These are phyloP conservation scores for Pelodiscus sinensis DNA, from an alignment of 2,113 vertebrate genomes.

Conservation along the genomic window DNA sequence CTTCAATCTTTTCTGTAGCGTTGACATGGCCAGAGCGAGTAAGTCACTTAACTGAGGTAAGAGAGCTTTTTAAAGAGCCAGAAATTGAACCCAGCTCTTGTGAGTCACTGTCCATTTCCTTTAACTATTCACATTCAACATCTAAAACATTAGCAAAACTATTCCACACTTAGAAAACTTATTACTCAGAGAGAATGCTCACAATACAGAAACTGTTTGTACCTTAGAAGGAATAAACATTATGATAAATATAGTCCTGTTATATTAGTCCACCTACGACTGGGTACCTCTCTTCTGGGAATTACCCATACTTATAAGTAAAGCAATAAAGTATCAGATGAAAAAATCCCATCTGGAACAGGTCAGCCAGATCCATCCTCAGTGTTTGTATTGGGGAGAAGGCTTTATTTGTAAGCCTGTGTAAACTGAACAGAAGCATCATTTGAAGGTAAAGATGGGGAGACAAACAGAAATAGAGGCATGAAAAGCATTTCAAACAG, in stretches of 20 bases:
- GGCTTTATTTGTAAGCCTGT: neutral
- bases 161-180: neutral
- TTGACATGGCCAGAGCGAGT: neutral
- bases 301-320: neutral
- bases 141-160: neutral
- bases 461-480: neutral
- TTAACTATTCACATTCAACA: neutral
- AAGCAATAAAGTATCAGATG: neutral
- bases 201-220: neutral
- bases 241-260: neutral
- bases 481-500: neutral
- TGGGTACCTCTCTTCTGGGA: neutral
- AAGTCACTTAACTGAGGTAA: neutral
- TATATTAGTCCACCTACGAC: neutral
- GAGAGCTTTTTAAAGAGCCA: neutral
- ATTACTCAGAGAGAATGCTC: neutral
- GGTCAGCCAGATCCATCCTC: neutral
- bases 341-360: neutral
- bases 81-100: neutral
- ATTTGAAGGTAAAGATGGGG: neutral
- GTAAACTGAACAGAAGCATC: constrained; percentile 24
- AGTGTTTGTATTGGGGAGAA: neutral
- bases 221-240: neutral
- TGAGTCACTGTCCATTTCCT: neutral
- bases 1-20: too few relatives aligned